Conservation (phyloP, 2,797 vertebrate species). For the Anas bahamensis region DNA sequence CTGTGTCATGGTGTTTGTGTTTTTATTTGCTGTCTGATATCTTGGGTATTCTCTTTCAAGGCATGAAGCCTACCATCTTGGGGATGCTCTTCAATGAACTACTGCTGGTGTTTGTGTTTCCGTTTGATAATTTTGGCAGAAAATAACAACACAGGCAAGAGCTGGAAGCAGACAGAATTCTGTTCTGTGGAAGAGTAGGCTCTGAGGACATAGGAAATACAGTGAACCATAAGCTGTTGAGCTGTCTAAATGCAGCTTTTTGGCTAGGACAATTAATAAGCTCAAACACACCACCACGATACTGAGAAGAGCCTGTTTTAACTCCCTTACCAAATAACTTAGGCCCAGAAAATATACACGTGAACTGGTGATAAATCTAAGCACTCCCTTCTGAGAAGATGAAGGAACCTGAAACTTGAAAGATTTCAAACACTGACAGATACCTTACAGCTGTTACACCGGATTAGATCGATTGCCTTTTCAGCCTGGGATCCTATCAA, state of each 20-base stretch:
- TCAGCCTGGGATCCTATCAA: not conserved
- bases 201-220: not conserved
- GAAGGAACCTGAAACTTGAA: not conserved
- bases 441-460: not conserved
- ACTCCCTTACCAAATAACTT: not conserved
- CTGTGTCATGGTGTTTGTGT: not conserved
- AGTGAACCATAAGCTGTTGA: not conserved
- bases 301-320: not conserved
- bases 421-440: not conserved
- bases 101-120: not conserved
- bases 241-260: not conserved
- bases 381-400: not conserved
- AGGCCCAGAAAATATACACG: not conserved
- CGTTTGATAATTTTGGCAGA: not conserved
- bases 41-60: not conserved
- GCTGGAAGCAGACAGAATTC: not conserved
- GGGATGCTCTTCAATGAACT: not conserved
- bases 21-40: slow-evolving; percentile 20
- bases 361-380: not conserved
- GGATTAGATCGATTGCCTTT: not conserved
- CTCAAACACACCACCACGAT: not conserved
- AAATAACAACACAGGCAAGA: not conserved
- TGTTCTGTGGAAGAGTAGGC: not conserved
- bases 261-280: not conserved
- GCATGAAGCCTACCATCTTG: not conserved